Conservation (phyloP, 2,797 vertebrate genomes). For the Cyprinodon diabolis region DNA sequence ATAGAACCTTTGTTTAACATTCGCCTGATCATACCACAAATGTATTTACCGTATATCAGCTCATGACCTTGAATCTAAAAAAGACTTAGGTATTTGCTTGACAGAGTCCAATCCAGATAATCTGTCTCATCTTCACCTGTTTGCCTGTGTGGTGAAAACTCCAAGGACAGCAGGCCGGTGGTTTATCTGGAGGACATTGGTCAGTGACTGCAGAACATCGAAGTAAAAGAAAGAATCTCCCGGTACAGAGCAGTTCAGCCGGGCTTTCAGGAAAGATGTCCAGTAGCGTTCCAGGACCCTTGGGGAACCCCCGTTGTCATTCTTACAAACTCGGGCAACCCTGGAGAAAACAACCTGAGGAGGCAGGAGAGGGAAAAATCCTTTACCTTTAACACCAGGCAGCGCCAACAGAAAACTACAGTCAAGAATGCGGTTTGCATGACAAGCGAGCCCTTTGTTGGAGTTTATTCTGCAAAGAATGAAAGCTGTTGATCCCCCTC, state of each 20-base stretch:
- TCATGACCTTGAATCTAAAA: background rate
- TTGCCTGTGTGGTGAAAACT: constrained; percentile 92
- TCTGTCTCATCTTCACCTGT: constrained; percentile 80
- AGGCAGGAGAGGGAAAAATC: background rate
- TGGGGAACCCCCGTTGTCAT: constrained; percentile 91
- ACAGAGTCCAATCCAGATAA: background rate
- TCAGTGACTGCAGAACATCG: constrained; percentile 90
- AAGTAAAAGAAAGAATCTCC: constrained; percentile 95
- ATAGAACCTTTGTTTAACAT: background rate
- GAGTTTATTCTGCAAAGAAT: background rate
- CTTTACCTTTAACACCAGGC: background rate
- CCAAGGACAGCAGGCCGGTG: constrained; percentile 87
- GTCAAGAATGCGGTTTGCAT: background rate
- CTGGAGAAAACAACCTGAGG: constrained; percentile 91
- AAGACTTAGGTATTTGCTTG: background rate
- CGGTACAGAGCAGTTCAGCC: constrained; percentile 92
- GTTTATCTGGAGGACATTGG: constrained; percentile 85
- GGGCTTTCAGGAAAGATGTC: constrained; percentile 96
- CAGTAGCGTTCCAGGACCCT: constrained; percentile 94
- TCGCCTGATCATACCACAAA: background rate
- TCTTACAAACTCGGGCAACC: constrained; percentile 93
- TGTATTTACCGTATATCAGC: background rate
- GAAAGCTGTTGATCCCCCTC: constrained; percentile 34
- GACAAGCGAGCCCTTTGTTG: background rate
- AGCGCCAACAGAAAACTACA: background rate